Evolutionary conservation across 1,140 invertebrate species (phyloP), one percentile per base, ranked within the genome.

Genomic region (Gonioctena quinquepunctata): DNA sequence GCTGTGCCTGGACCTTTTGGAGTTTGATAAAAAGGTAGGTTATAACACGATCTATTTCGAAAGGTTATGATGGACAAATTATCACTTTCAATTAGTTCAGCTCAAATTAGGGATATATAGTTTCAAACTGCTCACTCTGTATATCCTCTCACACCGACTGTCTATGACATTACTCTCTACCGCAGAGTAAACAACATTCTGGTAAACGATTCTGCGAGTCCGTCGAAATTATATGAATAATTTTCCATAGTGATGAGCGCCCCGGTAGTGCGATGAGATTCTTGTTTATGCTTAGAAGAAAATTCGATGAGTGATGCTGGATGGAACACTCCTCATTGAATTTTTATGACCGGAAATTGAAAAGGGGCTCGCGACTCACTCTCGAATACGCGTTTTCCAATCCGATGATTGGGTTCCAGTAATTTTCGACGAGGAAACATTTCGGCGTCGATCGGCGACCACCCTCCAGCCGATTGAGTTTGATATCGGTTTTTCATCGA

Each of bases 281-380:
- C n/a, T 21, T 57, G 54, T 57, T 57, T 57, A 57, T 22, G n/a
- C 11, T 21, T 25, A 22, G 25, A n/a, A n/a, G n/a, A 57, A 25
- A 57, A 57, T 57, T 25, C 54, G 25, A 22, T 57, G 25, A 57
- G 13, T 57, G 54, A 57, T 23, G 25, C 18, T 25, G 21, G 21
- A 57, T 23, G 1, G 22, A n/a, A 0, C 33, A 42, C 33, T 57
- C 25, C 21, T 57, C 21, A 57, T 57, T 25, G 54, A 57, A 21
- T 57, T 57, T 57, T 57, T 57, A 57, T 57, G 22, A 57, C 18
- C 54, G 11, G 54, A 22, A 21, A 57, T 57, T 25, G 54, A 57
- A 13, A 57, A 57, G 54, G 54, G 54, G 16, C 8, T 3, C 11
- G 5, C 21, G 21, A 57, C 16, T 16, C 16, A 42, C 13, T 42